Evolutionary conservation across 2,797 vertebrate genomes (phyloP).

Genomic region (Gallirallus australis): DNA sequence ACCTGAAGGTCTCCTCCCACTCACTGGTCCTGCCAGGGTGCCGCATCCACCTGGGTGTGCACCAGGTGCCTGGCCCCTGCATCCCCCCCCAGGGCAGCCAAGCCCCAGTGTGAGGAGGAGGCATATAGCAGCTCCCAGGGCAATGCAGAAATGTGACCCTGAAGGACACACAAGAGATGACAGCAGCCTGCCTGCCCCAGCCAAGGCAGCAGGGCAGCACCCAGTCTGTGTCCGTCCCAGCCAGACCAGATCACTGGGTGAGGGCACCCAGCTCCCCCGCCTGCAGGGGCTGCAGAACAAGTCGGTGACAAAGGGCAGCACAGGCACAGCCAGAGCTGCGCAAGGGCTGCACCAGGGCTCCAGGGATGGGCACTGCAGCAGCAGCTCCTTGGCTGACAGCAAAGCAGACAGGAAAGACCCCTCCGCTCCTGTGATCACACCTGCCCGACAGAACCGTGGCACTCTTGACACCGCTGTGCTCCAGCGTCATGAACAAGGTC

Average conservation of each 20-base stretch:
- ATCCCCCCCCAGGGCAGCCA: rapidly evolving
- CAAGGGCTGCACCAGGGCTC: background rate
- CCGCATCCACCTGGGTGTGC: background rate
- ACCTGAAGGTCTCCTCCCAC: rapidly evolving
- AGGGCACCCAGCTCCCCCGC: background rate
- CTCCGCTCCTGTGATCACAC: rapidly evolving
- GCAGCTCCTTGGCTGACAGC: rapidly evolving
- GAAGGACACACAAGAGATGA: background rate
- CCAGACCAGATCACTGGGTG: too few relatives aligned
- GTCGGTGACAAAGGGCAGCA: background rate
- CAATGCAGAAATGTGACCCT: background rate
- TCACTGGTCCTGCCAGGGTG: background rate
- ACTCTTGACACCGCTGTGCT: background rate
- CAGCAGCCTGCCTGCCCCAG: background rate
- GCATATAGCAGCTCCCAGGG: rapidly evolving
- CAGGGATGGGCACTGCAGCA: rapidly evolving
- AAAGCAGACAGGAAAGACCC: background rate
- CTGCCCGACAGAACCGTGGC: rapidly evolving
- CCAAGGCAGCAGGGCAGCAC: rapidly evolving
- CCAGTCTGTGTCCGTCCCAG: background rate
- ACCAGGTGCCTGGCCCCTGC: rapidly evolving
- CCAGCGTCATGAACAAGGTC: background rate
- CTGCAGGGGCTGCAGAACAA: rapidly evolving
- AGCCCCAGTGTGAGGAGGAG: rapidly evolving
- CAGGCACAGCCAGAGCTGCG: background rate